Conservation (phyloP, 1,140 invertebrate genomes). For the Saxidomus purpurata region DNA sequence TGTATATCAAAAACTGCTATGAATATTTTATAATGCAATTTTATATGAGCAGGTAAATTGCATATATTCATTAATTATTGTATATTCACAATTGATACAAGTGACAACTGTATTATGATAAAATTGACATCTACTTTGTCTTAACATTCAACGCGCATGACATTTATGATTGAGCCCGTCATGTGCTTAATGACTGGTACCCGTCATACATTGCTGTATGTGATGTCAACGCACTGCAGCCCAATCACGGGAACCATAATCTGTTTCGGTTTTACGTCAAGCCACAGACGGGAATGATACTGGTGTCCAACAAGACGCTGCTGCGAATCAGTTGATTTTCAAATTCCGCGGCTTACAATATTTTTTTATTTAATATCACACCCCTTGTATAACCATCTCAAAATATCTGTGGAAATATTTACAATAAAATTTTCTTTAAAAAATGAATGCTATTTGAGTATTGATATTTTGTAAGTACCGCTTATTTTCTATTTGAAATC, state of each 20-base stretch:
- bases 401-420: too few relatives aligned
- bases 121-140: conserved; percentile 44
- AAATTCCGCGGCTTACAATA: neutral
- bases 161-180: conserved; percentile 43
- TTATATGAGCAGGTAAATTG: too few relatives aligned
- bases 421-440: too few relatives aligned
- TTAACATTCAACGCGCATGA: neutral
- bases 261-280: conserved; percentile 2
- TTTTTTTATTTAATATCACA: too few relatives aligned
- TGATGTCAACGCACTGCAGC: neutral
- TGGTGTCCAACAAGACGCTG: neutral
- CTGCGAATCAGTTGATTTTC: neutral
- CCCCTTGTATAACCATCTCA: too few relatives aligned
- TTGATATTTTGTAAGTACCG: too few relatives aligned
- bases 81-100: neutral
- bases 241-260: conserved; percentile 2
- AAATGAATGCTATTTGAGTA: too few relatives aligned
- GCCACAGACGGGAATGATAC: neutral
- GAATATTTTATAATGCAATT: too few relatives aligned
- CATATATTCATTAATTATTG: neutral
- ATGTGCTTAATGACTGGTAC: conserved; percentile 1
- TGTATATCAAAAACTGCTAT: too few relatives aligned
- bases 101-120: conserved; percentile 42
- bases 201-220: neutral
- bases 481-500: neutral